Percentiles rank a stretch among this genome's conserved stretches.
Evolutionary conservation across 2,113 vertebrate species (phyloP).

Genomic region (Phylloscopus trochilus): DNA sequence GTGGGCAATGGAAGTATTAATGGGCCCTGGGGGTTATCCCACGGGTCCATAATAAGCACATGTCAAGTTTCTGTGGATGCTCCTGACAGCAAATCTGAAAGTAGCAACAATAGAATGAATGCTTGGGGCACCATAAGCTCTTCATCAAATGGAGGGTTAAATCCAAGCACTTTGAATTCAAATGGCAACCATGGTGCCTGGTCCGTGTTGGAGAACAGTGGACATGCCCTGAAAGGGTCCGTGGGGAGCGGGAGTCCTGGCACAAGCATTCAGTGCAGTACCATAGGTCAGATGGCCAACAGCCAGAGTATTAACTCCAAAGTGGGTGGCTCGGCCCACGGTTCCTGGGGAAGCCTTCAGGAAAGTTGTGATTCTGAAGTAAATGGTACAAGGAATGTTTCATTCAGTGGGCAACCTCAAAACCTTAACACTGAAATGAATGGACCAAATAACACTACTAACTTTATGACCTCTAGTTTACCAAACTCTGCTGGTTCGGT

Average conservation of each 20-base stretch:
- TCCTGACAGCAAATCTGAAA: constrained; percentile 81
- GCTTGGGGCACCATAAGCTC: constrained; percentile 85
- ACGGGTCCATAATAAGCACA: constrained; percentile 84
- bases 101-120: constrained; percentile 80
- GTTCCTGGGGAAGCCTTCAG: constrained; percentile 86
- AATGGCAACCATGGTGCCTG: constrained; percentile 97
- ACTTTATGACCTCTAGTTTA: constrained; percentile 98
- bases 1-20: constrained; percentile 83
- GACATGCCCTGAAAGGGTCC: constrained; percentile 87
- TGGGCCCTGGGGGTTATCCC: constrained; percentile 80
- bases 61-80: constrained; percentile 82
- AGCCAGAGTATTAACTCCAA: constrained; percentile 88
- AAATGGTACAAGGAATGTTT: constrained; percentile 95
- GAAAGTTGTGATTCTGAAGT: constrained; percentile 84
- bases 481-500: constrained; percentile 94
- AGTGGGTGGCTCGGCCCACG: constrained; percentile 81
- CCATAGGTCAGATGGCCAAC: constrained; percentile 80
- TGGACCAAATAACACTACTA: constrained; percentile 99
- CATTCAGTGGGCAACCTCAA: constrained; percentile 89
- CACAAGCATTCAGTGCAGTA: constrained; percentile 82
- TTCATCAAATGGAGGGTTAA: constrained; percentile 89
- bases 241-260: constrained; percentile 78
- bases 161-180: constrained; percentile 94
- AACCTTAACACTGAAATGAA: constrained; percentile 96
- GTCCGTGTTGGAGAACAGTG: constrained; percentile 85